A percentile compares a stretch with the other conserved stretches of the same genome.
These are phyloP conservation scores for Trachelus troglodyta DNA, from an alignment of 2,888 invertebrate species.

Conservation along the genomic window DNA sequence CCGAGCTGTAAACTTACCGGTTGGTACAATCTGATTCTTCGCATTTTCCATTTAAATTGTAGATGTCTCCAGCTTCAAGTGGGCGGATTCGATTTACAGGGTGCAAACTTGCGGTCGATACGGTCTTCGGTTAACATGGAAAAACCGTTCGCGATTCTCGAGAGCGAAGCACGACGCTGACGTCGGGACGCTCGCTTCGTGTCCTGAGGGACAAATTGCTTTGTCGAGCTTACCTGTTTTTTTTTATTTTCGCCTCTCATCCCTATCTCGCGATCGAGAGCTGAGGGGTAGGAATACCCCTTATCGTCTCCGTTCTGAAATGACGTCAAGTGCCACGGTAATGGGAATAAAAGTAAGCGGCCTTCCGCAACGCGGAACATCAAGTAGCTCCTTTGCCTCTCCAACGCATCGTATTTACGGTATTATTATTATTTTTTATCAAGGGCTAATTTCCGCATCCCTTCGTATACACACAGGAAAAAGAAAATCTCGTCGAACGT, in stretches of 20 bases:
- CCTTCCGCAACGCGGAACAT: constrained; percentile 27
- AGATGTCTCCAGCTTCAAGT: not conserved
- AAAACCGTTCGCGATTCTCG: not conserved
- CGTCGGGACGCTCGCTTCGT: not conserved
- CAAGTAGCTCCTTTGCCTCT: not conserved
- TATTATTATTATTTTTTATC: not conserved
- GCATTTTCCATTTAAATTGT: not conserved
- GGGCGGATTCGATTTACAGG: not conserved
- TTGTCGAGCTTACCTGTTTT: not conserved
- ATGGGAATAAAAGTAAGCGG: constrained; percentile 37
- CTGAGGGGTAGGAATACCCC: too few relatives aligned
- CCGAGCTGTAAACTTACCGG: not conserved
- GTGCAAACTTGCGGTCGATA: not conserved
- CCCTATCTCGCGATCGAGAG: too few relatives aligned
- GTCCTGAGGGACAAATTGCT: not conserved
- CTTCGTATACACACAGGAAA: not conserved
- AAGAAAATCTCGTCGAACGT: not conserved
- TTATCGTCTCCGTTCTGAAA: not conserved
- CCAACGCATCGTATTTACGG: not conserved
- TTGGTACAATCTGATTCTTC: not conserved
- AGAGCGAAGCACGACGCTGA: not conserved
- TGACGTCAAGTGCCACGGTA: not conserved
- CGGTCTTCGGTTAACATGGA: not conserved
- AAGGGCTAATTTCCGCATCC: not conserved
- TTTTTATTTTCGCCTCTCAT: not conserved